These are phyloP conservation scores for Amphiduros pacificus DNA, from an alignment of 2,888 invertebrate genomes.

Conservation along the genomic window DNA sequence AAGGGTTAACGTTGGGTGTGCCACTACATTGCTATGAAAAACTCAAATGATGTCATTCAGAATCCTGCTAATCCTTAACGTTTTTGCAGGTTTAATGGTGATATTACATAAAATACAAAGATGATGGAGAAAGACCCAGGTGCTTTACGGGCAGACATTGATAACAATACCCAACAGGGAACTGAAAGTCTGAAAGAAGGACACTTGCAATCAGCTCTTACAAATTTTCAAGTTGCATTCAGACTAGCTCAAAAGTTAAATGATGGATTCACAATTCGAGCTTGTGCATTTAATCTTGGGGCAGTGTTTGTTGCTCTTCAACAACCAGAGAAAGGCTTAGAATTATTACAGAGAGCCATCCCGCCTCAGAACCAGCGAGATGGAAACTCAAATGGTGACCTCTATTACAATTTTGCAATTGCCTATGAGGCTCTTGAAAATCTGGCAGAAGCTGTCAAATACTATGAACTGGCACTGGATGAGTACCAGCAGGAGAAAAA, in stretches of 20 bases:
- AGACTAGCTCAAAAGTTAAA: constrained; percentile 5
- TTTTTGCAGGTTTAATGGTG: no score
- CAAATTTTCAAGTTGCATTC: constrained; percentile 10
- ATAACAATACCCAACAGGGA: constrained; percentile 13
- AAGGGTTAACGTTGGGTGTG: no score
- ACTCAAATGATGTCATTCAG: no score
- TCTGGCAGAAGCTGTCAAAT: constrained; percentile 32
- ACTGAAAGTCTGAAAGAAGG: constrained; percentile 7
- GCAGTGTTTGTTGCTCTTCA: constrained; percentile 41
- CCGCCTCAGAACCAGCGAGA: constrained; percentile 35
- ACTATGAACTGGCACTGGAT: constrained; percentile 38
- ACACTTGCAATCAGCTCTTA: neutral
- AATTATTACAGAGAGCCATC: constrained; percentile 36
- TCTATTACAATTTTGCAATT: constrained; percentile 49
- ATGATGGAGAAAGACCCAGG: no score
- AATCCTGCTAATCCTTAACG: no score
- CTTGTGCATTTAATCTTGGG: constrained; percentile 51
- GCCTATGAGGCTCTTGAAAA: constrained; percentile 40
- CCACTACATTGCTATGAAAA: no score
- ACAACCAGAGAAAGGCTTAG: constrained; percentile 37
- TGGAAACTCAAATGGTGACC: constrained; percentile 44
- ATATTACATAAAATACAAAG: no score
- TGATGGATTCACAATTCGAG: constrained; percentile 36
- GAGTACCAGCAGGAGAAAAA: constrained; percentile 36
- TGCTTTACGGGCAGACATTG: no score